Conservation (phyloP, 2,113 vertebrate species). For the Progne subis region DNA sequence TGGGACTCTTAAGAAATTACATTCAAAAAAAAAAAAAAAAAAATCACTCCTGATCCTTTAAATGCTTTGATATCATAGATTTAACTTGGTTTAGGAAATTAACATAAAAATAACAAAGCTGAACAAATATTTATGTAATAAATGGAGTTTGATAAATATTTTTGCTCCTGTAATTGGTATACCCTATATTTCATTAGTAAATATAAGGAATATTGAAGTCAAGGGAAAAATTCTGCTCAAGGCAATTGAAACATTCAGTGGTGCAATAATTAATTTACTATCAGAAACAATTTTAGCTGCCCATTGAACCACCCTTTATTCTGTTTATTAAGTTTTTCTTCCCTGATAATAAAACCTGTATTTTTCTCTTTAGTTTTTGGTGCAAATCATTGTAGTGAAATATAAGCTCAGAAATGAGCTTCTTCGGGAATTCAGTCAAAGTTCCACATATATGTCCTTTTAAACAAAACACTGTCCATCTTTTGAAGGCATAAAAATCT, state of each 20-base stretch:
- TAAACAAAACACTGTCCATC: not conserved
- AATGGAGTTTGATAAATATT: not conserved
- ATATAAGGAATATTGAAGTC: not conserved
- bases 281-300: not conserved
- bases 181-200: not conserved
- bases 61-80: not conserved
- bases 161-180: not conserved
- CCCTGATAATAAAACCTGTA: not conserved
- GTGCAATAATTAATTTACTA: not conserved
- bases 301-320: not conserved
- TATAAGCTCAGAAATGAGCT: not conserved
- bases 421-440: not conserved
- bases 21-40: not conserved
- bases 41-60: not conserved
- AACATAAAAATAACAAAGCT: not conserved
- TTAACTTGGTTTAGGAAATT: not conserved
- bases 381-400: not conserved
- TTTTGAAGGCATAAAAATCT: not conserved
- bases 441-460: not conserved
- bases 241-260: not conserved
- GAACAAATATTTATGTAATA: not conserved
- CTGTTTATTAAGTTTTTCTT: not conserved
- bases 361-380: not conserved
- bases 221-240: not conserved
- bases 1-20: not conserved